Conservation (phyloP, 2,888 invertebrate species). For the Tholera decimalis region DNA sequence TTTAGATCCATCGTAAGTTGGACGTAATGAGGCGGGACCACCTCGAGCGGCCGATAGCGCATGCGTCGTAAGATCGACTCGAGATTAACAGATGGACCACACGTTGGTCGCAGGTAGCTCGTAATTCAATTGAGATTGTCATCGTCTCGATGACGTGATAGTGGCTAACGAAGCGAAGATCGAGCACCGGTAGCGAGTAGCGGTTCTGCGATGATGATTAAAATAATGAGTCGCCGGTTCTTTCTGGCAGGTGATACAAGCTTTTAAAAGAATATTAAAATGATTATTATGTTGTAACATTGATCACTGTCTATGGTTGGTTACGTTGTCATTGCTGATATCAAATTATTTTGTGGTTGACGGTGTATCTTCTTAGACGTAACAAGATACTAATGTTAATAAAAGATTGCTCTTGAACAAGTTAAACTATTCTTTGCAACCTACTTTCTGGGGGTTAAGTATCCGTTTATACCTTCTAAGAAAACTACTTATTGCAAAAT, state of each 20-base stretch:
- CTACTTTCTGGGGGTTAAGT: no score
- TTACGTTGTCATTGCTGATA: conserved; percentile 22
- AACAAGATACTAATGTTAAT: not conserved
- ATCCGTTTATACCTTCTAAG: no score
- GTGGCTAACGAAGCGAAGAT: conserved; percentile 88
- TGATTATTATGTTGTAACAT: conserved; percentile 35
- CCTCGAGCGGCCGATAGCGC: conserved; percentile 84
- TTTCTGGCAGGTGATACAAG: conserved; percentile 59
- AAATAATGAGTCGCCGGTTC: conserved; percentile 68
- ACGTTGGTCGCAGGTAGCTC: conserved; percentile 89
- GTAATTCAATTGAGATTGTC: conserved; percentile 91
- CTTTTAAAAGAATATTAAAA: conserved; percentile 59
- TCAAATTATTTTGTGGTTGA: conserved; percentile 20
- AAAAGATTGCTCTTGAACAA: not conserved
- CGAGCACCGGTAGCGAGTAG: conserved; percentile 83
- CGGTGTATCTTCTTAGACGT: not conserved
- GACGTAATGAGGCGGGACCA: conserved; percentile 89
- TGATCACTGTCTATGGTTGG: conserved; percentile 15
- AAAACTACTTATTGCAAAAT: no score
- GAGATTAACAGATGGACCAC: conserved; percentile 90
- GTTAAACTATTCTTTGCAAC: not conserved
- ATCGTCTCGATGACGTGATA: conserved; percentile 89
- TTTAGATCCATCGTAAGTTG: conserved; percentile 79
- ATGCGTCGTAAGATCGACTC: conserved; percentile 86
- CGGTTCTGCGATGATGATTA: conserved; percentile 77